Evolutionary conservation across 2,888 invertebrate species (phyloP), one percentile per base, ranked within the genome.

Genomic region (Synergus japonicus): DNA sequence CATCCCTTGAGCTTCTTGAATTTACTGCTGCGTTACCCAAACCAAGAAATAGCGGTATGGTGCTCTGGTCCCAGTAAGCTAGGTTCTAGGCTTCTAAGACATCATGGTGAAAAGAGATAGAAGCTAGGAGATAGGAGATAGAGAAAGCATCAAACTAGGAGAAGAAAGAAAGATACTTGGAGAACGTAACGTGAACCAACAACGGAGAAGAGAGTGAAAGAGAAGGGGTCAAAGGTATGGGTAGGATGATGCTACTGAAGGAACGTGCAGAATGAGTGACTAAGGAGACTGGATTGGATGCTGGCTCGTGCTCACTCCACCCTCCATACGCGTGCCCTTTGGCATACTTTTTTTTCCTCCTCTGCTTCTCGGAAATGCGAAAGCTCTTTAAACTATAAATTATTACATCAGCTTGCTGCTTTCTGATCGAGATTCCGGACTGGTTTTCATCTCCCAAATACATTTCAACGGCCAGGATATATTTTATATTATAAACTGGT

Each of bases 1-100:
- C 80, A 83, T 79, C 81, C 76, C 78, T 78, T 83, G 80, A 82
- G 80, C 82, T 78, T 60, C 76, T 10, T 63, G 76, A 82, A 83
- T 83, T 83, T 83, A 83, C 66, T 78, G 77, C 78, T 60, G 67
- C 49, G 76, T 78, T 81, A 43, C 69, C 78, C 54, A 82, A 79
- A 78, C 76, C 76, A 67, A 82, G 80, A 80, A 82, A 80, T 80
- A 78, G n/a, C 73, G 73, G 73, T 15, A 37, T 41, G 73, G 73
- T 54, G 9, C 73, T 54, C 54, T 63, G 63, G 63, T 73, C 73
- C 15, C 69, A 46, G 29, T 69, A 69, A 69, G 69, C 69, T 69
- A 46, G 13, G 69, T 49, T 13, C 49, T 49, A 73, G 54, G 37
- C n/a, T 54, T 58, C 73, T 73, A 37, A 73, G 54, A n/a, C 54